Conservation (phyloP, 2,797 vertebrate species). For the Sylvia borin region DNA sequence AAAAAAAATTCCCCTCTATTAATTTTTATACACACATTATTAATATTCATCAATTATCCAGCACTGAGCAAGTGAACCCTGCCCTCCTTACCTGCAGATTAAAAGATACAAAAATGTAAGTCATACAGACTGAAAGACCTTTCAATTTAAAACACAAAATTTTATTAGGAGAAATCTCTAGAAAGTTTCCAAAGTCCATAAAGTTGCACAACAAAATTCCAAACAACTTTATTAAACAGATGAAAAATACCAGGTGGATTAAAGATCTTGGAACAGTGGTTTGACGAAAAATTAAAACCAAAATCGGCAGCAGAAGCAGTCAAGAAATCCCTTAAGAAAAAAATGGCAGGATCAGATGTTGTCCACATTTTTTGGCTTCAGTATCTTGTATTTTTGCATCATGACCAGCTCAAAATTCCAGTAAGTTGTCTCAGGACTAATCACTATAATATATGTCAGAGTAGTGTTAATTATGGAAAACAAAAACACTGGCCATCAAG, state of each 20-base stretch:
- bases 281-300: not conserved
- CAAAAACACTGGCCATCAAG: not conserved
- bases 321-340: not conserved
- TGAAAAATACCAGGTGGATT: not conserved
- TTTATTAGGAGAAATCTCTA: not conserved
- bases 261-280: not conserved
- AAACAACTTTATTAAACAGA: not conserved
- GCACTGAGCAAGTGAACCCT: not conserved
- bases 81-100: not conserved
- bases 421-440: not conserved
- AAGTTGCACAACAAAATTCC: not conserved
- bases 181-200: not conserved
- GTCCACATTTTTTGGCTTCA: not conserved
- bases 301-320: not conserved
- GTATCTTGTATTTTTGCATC: not conserved
- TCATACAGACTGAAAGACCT: not conserved
- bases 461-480: not conserved
- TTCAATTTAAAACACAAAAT: not conserved
- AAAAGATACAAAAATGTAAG: not conserved
- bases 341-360: not conserved
- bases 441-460: not conserved
- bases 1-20: not conserved
- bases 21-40: not conserved
- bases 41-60: not conserved
- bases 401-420: not conserved